These are phyloP conservation scores for Rhamphomyia laevipes DNA, from an alignment of 2,888 invertebrate genomes.

Conservation along the genomic window DNA sequence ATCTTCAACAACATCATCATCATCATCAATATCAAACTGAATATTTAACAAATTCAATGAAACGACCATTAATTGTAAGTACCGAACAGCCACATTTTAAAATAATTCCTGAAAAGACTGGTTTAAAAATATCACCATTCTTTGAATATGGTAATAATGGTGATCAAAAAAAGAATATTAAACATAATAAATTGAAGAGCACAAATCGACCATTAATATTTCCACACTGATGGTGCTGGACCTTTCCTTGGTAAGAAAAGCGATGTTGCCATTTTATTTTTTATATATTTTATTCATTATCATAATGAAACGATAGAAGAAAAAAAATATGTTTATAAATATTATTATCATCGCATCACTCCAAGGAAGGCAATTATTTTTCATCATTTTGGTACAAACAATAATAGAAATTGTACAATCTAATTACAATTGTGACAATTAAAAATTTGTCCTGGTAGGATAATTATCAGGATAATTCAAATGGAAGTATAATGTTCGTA, in stretches of 20 bases:
- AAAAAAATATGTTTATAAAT: no score
- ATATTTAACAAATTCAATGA: slow-evolving; percentile 37
- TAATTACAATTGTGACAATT: no score
- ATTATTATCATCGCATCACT: neutral
- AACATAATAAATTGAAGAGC: slow-evolving; percentile 34
- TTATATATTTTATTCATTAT: no score
- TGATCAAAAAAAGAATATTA: no score
- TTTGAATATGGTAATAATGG: slow-evolving; percentile 31
- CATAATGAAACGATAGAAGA: no score
- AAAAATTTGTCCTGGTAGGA: no score
- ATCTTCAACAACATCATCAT: no score
- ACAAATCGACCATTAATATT: slow-evolving; percentile 36
- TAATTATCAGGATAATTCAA: no score
- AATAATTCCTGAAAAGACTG: slow-evolving; percentile 44
- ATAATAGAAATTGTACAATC: no score
- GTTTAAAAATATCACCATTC: slow-evolving; percentile 43
- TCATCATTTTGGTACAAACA: neutral
- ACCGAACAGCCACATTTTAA: slow-evolving; percentile 39
- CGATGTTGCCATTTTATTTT: no score
- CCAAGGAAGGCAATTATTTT: neutral
- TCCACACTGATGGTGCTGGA: slow-evolving; percentile 39
- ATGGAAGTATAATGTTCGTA: no score
- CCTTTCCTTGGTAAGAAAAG: slow-evolving; percentile 33
- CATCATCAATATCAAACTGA: slow-evolving; percentile 22
- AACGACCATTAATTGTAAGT: slow-evolving; percentile 43